Evolutionary conservation across 2,797 vertebrate species (phyloP).

Genomic region (Bradypodion ventrale): DNA sequence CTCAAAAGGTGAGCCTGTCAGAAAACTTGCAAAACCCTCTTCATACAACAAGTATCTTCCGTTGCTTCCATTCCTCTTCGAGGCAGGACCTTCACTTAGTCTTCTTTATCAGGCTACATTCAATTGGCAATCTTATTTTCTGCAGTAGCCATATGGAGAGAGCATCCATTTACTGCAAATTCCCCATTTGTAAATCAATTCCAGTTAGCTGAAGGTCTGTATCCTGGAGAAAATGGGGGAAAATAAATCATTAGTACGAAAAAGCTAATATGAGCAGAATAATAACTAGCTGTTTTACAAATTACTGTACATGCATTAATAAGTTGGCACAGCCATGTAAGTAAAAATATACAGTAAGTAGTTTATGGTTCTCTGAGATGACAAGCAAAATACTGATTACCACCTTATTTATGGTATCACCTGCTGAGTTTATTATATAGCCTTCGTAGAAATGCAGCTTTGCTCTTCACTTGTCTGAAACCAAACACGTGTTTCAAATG

Average conservation of each 20-base stretch:
- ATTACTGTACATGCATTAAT: conserved; percentile 69
- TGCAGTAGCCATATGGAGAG: conserved; percentile 76
- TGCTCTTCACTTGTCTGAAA: conserved; percentile 44
- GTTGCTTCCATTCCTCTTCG: conserved; percentile 77
- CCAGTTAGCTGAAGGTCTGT: conserved; percentile 79
- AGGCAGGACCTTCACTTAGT: conserved; percentile 80
- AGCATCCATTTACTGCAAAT: conserved; percentile 77
- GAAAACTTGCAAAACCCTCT: conserved; percentile 76
- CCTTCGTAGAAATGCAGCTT: conserved; percentile 36
- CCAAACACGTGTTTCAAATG: conserved; percentile 25
- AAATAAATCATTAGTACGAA: conserved; percentile 80
- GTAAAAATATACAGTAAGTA: conserved; percentile 58
- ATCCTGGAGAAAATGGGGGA: conserved; percentile 87
- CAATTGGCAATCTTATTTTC: conserved; percentile 82
- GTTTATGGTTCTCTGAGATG: conserved; percentile 66
- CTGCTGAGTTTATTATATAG: conserved; percentile 49
- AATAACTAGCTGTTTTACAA: conserved; percentile 74
- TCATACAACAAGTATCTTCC: conserved; percentile 79
- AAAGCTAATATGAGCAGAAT: conserved; percentile 72
- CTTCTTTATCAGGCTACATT: conserved; percentile 79
- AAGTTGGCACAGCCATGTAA: conserved; percentile 59
- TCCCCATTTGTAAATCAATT: conserved; percentile 82
- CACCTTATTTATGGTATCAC: conserved; percentile 53
- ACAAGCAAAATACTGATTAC: conserved; percentile 57
- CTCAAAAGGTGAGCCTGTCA: conserved; percentile 73